Base-by-base conservation (phyloP, 2,888 invertebrate genomes). In the Anthrax anthrax region DNA sequence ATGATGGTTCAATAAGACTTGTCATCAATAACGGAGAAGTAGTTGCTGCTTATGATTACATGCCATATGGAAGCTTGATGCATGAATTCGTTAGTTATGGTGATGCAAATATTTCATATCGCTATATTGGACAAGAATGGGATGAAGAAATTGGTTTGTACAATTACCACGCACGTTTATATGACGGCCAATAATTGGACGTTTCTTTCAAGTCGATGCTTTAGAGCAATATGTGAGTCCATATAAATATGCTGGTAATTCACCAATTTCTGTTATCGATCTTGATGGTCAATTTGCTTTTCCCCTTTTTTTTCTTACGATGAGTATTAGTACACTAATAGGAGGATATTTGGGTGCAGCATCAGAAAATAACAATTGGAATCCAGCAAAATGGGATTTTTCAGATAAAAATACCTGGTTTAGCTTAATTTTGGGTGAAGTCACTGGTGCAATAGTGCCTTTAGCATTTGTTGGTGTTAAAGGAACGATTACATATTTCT, bases 41-140 rank as follows among this genome's bases (percentile, higher is more conserved):
- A n/a, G n/a, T n/a, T n/a, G n/a, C n/a, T n/a, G n/a, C n/a, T n/a
- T n/a, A n/a, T n/a, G n/a, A n/a, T n/a, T n/a, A n/a, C n/a, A n/a
- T n/a, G n/a, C n/a, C n/a, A n/a, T n/a, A n/a, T n/a, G n/a, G 42
- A 54, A 56, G 12, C 52, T 57, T 0, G 56, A 55, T 55, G 48
- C 45, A 53, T 5, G 13, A 13, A 13, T 57, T 42, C 42, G 55
- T 51, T 6, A 17, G 18, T 10, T 46, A 51, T 36, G 27, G 37
- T 6, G 47, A 48, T 13, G 46, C 45, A 3, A 50, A 57, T 12
- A 49, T 56, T 12, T 13, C 42, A 0, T 55, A 54, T 43, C 47
- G 55, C 1, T 56, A 51, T 41, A 53, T 54, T 8, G 57, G 56
- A 2, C 55, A 57, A 32, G 57, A 57, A 48, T 56, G 46, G 47